phyloP scores from a whole-genome alignment of 1,140 invertebrate genomes.

The Zaprionus kolodkinae region DNA sequence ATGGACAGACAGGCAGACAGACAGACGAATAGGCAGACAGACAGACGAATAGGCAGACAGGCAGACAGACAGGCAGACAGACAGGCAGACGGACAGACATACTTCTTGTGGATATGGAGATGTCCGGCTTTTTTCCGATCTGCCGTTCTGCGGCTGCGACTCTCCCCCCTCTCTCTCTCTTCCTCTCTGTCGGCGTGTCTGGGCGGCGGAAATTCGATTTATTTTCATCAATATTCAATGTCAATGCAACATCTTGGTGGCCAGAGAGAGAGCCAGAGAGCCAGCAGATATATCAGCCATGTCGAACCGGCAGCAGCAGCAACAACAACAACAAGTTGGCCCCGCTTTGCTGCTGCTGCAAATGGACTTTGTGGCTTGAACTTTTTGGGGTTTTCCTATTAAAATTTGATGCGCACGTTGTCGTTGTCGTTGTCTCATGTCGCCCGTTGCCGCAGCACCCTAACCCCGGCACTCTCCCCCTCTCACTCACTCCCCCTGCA shows the following conservation, averaged over 20 bases:
- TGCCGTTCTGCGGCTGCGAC: not conserved
- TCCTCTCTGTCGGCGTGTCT: conserved; percentile 16
- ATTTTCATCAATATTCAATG: conserved; percentile 83
- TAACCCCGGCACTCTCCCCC: too few species aligned
- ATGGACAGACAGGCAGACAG: conserved; percentile 8
- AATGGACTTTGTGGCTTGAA: conserved; percentile 81
- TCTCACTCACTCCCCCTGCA: conserved; percentile 10
- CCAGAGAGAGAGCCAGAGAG: conserved; percentile 48
- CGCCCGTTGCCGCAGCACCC: conserved; percentile 18
- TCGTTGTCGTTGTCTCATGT: conserved; percentile 68
- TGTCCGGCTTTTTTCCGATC: conserved; percentile 24
- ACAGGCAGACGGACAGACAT: conserved; percentile 7
- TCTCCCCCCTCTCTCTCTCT: not conserved
- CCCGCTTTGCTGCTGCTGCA: conserved; percentile 39
- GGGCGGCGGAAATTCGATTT: conserved; percentile 75
- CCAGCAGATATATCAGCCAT: conserved; percentile 72
- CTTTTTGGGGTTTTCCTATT: conserved; percentile 79
- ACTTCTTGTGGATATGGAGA: conserved; percentile 33
- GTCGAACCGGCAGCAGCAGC: conserved; percentile 41
- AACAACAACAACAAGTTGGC: conserved; percentile 31
- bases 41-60: too few species aligned
- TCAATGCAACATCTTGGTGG: conserved; percentile 80
- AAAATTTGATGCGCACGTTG: conserved; percentile 79
- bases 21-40: not conserved
- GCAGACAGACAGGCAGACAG: conserved; percentile 12